Evolutionary conservation across 1,140 invertebrate species (phyloP), one percentile per base, ranked within the genome.

Genomic region (Aricia agestis): DNA sequence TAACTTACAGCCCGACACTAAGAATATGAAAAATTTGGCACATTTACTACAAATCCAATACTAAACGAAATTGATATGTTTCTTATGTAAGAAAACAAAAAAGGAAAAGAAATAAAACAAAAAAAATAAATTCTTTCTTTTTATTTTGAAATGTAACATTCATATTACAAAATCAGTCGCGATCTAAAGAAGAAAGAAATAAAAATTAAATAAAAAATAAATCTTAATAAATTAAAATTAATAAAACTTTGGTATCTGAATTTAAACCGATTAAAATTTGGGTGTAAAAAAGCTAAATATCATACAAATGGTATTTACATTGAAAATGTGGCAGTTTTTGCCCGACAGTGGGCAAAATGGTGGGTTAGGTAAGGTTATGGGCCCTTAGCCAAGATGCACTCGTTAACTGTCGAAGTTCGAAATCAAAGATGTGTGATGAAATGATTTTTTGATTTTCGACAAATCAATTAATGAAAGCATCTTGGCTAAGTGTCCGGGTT

Each of bases 171-270:
- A 69, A 36, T 69, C 68, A 69, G 70, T 69, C 59, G 58, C 17
- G 72, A 75, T 76, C 73, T 75, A 77, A 84, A 78, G 77, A 77
- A 77, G 45, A 52, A 52, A 52, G 45, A 52, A 25, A 52, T 52
- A 52, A 81, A 82, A 80, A 84, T 76, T 77, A 83, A 78, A 82
- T 80, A 84, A 85, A 77, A 81, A 82, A 82, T 77, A 85, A 85
- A 81, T 80, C 83, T 88, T 84, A 87, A 83, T 81, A 90, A 84
- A 83, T 88, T 87, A 90, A 86, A 84, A 88, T 84, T 89, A 90
- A 82, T 85, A 85, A 87, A 89, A 90, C 88, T 90, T 91, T 91
- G 89, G 89, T 89, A 91, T 91, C 78, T 85, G 83, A 84, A 85
- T 89, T 88, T 88, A 85, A 82, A 87, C 86, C 85, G 83, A 89